These are phyloP conservation scores for Glaucopsyche alexis DNA, from an alignment of 2,888 invertebrate genomes.

Conservation along the genomic window DNA sequence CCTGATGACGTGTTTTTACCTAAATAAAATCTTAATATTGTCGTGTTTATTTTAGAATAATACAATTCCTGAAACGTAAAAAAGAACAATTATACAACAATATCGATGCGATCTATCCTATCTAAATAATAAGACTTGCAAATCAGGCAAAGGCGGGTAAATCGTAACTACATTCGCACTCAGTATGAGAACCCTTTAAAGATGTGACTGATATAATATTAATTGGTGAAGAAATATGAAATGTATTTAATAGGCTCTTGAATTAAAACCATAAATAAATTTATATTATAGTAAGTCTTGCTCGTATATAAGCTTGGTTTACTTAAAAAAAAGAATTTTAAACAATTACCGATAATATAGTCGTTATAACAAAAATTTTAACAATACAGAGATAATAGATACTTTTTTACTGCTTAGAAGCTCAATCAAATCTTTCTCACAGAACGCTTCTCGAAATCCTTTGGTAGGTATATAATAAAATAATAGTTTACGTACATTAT, in stretches of 20 bases:
- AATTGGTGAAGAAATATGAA: slow-evolving; percentile 42
- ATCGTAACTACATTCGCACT: background rate
- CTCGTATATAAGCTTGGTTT: slow-evolving; percentile 42
- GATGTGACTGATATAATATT: slow-evolving; percentile 43
- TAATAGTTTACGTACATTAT: too few relatives aligned
- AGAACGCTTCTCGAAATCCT: background rate
- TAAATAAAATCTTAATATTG: too few relatives aligned
- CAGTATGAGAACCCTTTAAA: slow-evolving; percentile 27
- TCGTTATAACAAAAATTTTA: background rate
- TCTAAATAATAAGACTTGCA: too few relatives aligned
- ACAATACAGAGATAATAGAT: background rate
- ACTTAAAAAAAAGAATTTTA: background rate
- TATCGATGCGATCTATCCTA: too few relatives aligned
- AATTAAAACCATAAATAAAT: slow-evolving; percentile 48
- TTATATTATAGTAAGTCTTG: slow-evolving; percentile 58
- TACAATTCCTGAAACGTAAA: too few relatives aligned
- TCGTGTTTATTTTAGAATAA: too few relatives aligned
- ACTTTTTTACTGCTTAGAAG: background rate
- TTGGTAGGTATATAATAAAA: too few relatives aligned
- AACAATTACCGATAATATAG: background rate
- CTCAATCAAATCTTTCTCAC: background rate
- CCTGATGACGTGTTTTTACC: too few relatives aligned
- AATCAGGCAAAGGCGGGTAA: background rate
- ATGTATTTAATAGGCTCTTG: slow-evolving; percentile 45
- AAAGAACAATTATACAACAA: too few relatives aligned